Percentiles rank a stretch among this genome's conserved stretches.
phyloP scores from a whole-genome alignment of 2,797 vertebrate species.

The Cirrhinus molitorella region DNA sequence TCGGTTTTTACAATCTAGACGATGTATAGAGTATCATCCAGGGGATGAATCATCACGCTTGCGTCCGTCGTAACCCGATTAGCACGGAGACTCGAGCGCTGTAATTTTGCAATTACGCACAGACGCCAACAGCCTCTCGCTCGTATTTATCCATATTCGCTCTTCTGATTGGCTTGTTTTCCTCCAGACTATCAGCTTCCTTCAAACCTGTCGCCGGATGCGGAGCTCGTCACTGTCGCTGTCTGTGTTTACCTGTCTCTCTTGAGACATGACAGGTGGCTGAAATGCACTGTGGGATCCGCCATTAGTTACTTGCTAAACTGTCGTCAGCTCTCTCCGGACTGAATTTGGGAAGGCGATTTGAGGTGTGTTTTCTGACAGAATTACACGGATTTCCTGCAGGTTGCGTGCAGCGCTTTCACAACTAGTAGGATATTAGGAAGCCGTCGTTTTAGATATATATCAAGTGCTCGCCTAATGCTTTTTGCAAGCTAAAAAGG shows the following conservation, averaged over 20 bases:
- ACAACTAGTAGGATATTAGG: slow-evolving; percentile 11
- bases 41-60: slow-evolving; percentile 39
- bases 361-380: slow-evolving; percentile 26
- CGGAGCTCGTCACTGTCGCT: slow-evolving; percentile 55
- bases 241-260: slow-evolving; percentile 48
- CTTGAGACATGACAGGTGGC: slow-evolving; percentile 40
- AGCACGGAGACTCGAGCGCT: slow-evolving; percentile 13
- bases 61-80: slow-evolving; percentile 33
- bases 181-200: slow-evolving; percentile 25
- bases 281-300: slow-evolving; percentile 39
- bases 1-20: slow-evolving; percentile 53
- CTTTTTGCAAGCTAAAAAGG: slow-evolving; percentile 12
- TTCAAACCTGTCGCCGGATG: slow-evolving; percentile 41
- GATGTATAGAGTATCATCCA: slow-evolving; percentile 42
- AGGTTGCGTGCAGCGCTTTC: slow-evolving; percentile 36
- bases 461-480: background rate
- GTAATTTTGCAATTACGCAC: slow-evolving; percentile 42
- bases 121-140: background rate
- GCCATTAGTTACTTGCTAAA: slow-evolving; percentile 31
- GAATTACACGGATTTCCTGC: slow-evolving; percentile 26
- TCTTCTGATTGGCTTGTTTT: slow-evolving; percentile 25
- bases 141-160: slow-evolving; percentile 16
- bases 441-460: slow-evolving; percentile 2
- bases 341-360: slow-evolving; percentile 33
- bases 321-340: slow-evolving; percentile 27